phyloP scores from a whole-genome alignment of 2,797 vertebrate species.

The Melanotaenia parkinsoni region DNA sequence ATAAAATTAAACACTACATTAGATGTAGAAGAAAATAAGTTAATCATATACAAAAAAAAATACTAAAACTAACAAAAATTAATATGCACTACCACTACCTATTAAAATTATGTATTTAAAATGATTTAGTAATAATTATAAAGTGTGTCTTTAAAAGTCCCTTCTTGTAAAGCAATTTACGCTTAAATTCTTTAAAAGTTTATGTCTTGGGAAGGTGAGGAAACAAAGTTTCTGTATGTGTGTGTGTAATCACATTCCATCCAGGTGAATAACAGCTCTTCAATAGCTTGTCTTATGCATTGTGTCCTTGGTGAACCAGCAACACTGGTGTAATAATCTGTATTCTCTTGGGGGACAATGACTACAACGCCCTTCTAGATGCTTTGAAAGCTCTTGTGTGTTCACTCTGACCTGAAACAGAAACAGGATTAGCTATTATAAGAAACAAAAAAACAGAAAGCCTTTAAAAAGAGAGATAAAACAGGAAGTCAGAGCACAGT shows the following conservation, averaged over 20 bases:
- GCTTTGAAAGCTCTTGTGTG: constrained; percentile 38
- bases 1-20: neutral
- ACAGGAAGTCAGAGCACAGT: neutral
- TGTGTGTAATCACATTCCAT: constrained; percentile 64
- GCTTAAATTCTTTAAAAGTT: constrained; percentile 44
- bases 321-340: constrained; percentile 37
- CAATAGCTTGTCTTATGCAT: constrained; percentile 25
- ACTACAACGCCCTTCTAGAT: constrained; percentile 49
- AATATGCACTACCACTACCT: too few relatives aligned
- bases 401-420: constrained; percentile 43
- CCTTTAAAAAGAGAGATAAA: constrained; percentile 14
- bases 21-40: neutral
- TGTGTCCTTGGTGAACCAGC: constrained; percentile 50
- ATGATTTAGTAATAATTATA: too few relatives aligned
- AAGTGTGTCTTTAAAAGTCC: too few relatives aligned
- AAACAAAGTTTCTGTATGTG: constrained; percentile 13
- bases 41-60: neutral
- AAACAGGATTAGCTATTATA: constrained; percentile 37
- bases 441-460: constrained; percentile 20
- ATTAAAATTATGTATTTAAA: too few relatives aligned
- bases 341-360: constrained; percentile 46
- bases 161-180: neutral
- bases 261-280: constrained; percentile 66
- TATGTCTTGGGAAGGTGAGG: constrained; percentile 19
- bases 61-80: neutral